Evolutionary conservation across 2,888 invertebrate genomes (phyloP), one percentile per base, ranked within the genome.

Genomic region (Drosophila maculinotata): DNA sequence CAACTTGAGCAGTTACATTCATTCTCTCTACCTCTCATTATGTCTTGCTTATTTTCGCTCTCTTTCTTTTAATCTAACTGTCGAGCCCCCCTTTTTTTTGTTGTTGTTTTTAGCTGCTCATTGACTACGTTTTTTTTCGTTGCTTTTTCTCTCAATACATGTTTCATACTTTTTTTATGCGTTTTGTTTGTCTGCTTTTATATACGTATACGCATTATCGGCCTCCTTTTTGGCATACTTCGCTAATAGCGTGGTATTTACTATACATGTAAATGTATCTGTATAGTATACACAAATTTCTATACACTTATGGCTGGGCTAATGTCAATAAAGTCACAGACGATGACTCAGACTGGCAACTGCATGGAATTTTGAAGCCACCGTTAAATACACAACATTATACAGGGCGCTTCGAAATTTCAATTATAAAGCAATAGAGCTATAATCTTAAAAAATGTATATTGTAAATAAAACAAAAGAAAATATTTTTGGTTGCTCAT

Each of bases 41-140:
- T 10, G 2, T 20, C 12, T 28, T 41, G 33, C 58, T 9, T 10
- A 23, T n/a, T 30, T 25, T 14, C 12, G 53, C 26, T 45, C 15
- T 33, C 20, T 23, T 0, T 8, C 6, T 20, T 15, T n/a, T 4
- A 33, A 20, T 6, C 15, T 15, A 15, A 12, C 51, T 26, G 28
- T 42, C 79, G 76, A 82, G 87, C 87, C 83, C 85, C 76, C 68
- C 76, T 83, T 78, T 72, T 45, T 26, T 28, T 42, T 17, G 39
- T 42, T 33, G 4, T 35, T 20, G 38, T 30, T 48, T 12, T 25
- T 17, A n/a, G 15, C 20, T 35, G 30, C 14, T 28, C 35, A 45
- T 54, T 52, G 35, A 54, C 45, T 35, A 31, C 20, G 20, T 62
- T 62, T 38, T 51, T 64, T 35, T 59, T 25, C 51, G 49, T 54